Base-by-base conservation (phyloP, 1,140 invertebrate genomes). In the Ips typographus region DNA sequence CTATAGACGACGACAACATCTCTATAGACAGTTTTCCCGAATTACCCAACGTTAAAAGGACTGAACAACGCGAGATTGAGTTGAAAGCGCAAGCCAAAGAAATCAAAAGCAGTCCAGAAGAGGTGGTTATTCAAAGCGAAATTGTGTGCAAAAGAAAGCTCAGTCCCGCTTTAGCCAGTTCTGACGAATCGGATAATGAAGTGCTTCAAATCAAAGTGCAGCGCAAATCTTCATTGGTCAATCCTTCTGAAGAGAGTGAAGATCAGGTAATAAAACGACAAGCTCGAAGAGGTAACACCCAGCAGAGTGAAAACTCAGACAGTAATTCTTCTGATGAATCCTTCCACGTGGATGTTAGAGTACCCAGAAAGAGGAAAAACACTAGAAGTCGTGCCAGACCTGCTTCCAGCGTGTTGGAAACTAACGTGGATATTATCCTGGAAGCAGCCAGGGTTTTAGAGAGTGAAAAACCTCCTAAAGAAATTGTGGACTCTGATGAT, bases 11-110 rank as follows among this genome's bases (percentile, higher is more conserved):
- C 72, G 87, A 89, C 72, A 84, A 85, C 75, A 74, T 84, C 1
- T 89, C 88, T 1, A 73, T 88, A 36, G 86, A 87, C 57, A 90
- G 88, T 78, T 89, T 87, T 77, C 87, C 88, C 0, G 88, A 89
- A 75, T 77, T 88, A 57, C 87, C 88, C 1, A 89, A 87, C 75
- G 84, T 86, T 2, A 84, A 86, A 68, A 83, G 83, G 77, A 85
- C 83, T 58, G 83, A 85, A 62, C 85, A 86, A 79, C 81, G 85
- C 67, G 87, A 89, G 76, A 88, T 82, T 72, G 87, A 89, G 74
- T 77, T 86, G 1, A 88, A 77, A 1, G 82, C 82, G 40, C 80
- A 77, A 60, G 77, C 70, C 4, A 80, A 73, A 70, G 77, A 72
- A 52, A 75, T 76, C 73, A 76, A 81, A 78, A 79, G 78, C n/a